Percentiles rank a stretch among this genome's conserved stretches.
phyloP scores from a whole-genome alignment of 2,888 invertebrate species.

The Andrena praecox region DNA sequence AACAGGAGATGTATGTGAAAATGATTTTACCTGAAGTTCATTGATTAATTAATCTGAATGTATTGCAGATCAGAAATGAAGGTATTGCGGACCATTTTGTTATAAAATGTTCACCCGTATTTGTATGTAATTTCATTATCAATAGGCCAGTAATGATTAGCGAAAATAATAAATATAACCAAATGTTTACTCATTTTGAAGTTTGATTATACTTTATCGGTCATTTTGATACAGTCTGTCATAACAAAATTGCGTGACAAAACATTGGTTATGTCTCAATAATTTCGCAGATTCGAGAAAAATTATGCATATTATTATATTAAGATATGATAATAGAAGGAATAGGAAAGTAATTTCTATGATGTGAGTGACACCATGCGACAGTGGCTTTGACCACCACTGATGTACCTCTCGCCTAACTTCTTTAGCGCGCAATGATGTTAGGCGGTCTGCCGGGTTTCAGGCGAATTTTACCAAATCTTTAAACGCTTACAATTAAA shows the following conservation, averaged over 20 bases:
- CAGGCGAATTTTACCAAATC: no score
- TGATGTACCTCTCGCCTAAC: no score
- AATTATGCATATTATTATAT: not conserved
- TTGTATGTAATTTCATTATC: slow-evolving; percentile 6
- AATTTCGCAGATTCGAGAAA: not conserved
- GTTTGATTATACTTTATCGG: not conserved
- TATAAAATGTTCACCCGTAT: not conserved
- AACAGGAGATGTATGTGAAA: no score
- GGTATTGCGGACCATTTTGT: not conserved
- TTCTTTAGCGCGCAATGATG: no score
- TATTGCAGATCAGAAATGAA: no score
- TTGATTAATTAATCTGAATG: no score
- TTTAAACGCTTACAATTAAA: no score
- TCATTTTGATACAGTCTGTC: slow-evolving; percentile 10
- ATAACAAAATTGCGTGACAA: not conserved
- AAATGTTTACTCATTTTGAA: slow-evolving; percentile 17
- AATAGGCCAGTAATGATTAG: not conserved
- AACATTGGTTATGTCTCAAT: not conserved
- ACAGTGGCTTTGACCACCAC: no score
- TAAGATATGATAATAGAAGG: not conserved
- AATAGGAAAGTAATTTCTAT: no score
- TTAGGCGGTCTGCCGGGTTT: no score
- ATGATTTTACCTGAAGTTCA: no score
- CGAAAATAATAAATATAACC: not conserved
- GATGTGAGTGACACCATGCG: no score